phyloP scores from a whole-genome alignment of 1,140 invertebrate species.

The Bombyx mori region ASM3026992v2 NC_085125.1:6196001-6196500 shows the following conservation, averaged over 20 bases:
- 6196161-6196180: no score
- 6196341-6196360: slow-evolving; percentile 47
- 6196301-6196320: slow-evolving; percentile 33
- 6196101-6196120: slow-evolving; percentile 22
- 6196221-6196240: no score
- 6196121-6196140: background rate
- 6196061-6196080: slow-evolving; percentile 20
- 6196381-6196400: background rate
- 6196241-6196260: no score
- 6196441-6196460: slow-evolving; percentile 23
- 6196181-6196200: no score
- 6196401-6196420: slow-evolving; percentile 3
- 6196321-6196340: slow-evolving; percentile 35
- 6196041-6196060: slow-evolving; percentile 22
- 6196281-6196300: background rate
- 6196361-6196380: slow-evolving; percentile 36
- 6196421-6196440: slow-evolving; percentile 6
- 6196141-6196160: background rate
- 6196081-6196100: slow-evolving; percentile 24
- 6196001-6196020: slow-evolving; percentile 10
- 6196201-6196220: no score
- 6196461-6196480: slow-evolving; percentile 52
- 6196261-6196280: no score
- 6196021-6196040: slow-evolving; percentile 3
- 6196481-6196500: slow-evolving; percentile 35